A percentile compares a stretch with the other conserved stretches of the same genome.
Conservation (phyloP, 2,888 invertebrate genomes). For the Clivina fossor region DNA sequence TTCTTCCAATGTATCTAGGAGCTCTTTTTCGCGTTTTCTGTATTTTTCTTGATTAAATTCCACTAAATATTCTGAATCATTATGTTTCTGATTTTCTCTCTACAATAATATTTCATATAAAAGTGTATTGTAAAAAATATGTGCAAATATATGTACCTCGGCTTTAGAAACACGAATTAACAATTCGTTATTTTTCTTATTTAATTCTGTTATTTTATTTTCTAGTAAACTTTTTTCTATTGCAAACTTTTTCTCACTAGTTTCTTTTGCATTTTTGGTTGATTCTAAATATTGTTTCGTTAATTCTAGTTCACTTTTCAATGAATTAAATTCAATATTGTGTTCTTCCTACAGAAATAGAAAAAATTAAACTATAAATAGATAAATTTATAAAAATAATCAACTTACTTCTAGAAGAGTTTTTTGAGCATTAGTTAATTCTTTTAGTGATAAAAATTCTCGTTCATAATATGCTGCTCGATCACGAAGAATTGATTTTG, state of each 20-base stretch:
- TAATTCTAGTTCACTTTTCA: slow-evolving; percentile 54
- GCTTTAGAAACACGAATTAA: neutral
- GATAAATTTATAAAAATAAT: slow-evolving; percentile 1
- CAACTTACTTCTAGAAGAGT: slow-evolving; percentile 51
- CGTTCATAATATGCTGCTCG: slow-evolving; percentile 57
- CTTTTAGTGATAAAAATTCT: slow-evolving; percentile 58
- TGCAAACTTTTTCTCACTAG: slow-evolving; percentile 36
- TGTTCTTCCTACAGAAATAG: slow-evolving; percentile 50
- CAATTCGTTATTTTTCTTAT: slow-evolving; percentile 6
- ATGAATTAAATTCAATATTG: neutral
- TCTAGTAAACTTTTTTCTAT: slow-evolving; percentile 36
- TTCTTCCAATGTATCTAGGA: slow-evolving; percentile 56
- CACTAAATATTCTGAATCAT: slow-evolving; percentile 58
- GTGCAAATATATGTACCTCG: neutral
- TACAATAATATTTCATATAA: slow-evolving; percentile 30
- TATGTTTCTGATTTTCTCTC: slow-evolving; percentile 48
- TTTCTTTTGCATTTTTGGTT: slow-evolving; percentile 44
- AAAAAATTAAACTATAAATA: slow-evolving; percentile 31
- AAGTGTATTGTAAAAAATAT: neutral
- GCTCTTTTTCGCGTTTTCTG: slow-evolving; percentile 59
- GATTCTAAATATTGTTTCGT: slow-evolving; percentile 43
- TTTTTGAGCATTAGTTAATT: slow-evolving; percentile 64
- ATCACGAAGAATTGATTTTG: slow-evolving; percentile 44
- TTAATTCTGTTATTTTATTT: slow-evolving; percentile 29
- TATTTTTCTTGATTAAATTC: slow-evolving; percentile 57